Conservation (phyloP, 2,113 vertebrate species). For the Smithornis capensis region DNA sequence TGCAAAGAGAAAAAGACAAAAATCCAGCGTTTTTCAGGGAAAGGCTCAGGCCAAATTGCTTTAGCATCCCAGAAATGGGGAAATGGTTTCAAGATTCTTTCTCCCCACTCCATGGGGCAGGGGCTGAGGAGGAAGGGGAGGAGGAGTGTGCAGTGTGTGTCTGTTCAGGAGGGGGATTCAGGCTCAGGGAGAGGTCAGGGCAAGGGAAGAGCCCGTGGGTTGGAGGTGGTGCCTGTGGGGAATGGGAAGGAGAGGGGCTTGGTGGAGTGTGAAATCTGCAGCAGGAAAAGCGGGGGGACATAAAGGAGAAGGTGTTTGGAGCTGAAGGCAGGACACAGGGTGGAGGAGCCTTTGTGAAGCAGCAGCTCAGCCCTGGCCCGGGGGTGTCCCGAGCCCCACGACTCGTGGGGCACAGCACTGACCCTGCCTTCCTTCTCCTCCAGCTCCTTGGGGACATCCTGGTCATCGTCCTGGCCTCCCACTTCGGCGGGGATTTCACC, state of each 20-base stretch:
- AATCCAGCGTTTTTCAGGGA: not conserved
- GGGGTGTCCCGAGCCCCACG: fast-evolving
- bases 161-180: not conserved
- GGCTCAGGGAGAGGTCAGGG: not conserved
- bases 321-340: not conserved
- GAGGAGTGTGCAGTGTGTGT: too few relatives aligned
- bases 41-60: not conserved
- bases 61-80: not conserved
- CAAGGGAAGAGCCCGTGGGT: not conserved
- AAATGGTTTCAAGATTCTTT: not conserved
- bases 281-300: not conserved
- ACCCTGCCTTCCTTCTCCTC: not conserved
- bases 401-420: fast-evolving
- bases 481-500: constrained; percentile 69
- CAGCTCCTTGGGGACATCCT: constrained; percentile 82
- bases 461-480: constrained; percentile 69
- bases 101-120: not conserved
- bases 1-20: not conserved
- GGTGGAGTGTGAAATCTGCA: not conserved
- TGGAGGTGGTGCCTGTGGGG: not conserved
- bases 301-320: not conserved
- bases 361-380: too few relatives aligned
- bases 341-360: not conserved
- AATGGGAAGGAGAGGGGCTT: fast-evolving
- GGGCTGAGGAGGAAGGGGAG: not conserved